These are phyloP conservation scores for Agriopis leucophaearia DNA, from an alignment of 2,888 invertebrate species.

Conservation along the genomic window DNA sequence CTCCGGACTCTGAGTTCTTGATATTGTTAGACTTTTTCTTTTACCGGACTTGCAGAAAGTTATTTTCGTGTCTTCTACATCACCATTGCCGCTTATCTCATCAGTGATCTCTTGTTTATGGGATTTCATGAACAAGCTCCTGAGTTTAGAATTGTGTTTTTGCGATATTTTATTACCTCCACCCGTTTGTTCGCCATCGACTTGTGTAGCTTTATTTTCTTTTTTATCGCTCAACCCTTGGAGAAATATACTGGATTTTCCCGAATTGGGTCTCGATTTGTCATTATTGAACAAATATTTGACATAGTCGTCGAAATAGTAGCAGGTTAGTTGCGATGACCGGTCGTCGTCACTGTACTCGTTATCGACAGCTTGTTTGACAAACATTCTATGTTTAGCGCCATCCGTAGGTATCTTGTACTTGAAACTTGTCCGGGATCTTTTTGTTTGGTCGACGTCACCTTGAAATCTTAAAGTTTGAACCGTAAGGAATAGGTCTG, in stretches of 20 bases:
- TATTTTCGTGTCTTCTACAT: constrained; percentile 65
- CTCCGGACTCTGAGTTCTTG: constrained; percentile 78
- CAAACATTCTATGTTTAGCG: constrained; percentile 76
- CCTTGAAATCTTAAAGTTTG: constrained; percentile 78
- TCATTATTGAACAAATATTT: constrained; percentile 71
- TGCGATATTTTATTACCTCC: constrained; percentile 52
- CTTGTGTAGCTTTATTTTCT: constrained; percentile 66
- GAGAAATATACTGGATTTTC: constrained; percentile 67
- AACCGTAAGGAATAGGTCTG: constrained; percentile 73
- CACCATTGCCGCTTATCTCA: constrained; percentile 43
- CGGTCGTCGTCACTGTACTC: constrained; percentile 60
- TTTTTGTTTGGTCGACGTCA: constrained; percentile 60
- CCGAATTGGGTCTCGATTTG: constrained; percentile 69
- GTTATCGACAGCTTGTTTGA: constrained; percentile 68
- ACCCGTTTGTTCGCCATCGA: constrained; percentile 49
- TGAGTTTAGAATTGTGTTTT: constrained; percentile 51
- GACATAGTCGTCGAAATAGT: constrained; percentile 75
- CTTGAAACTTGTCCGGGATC: constrained; percentile 73
- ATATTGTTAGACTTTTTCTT: constrained; percentile 79
- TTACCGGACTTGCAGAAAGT: constrained; percentile 69
- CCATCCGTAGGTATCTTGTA: constrained; percentile 65
- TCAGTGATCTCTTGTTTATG: constrained; percentile 45
- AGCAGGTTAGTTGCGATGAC: constrained; percentile 68
- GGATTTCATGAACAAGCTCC: constrained; percentile 45
- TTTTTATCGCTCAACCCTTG: constrained; percentile 58